Percentiles rank a stretch among this genome's conserved stretches.
phyloP scores from a whole-genome alignment of 2,797 vertebrate genomes.

The Myotis planiceps region DNA sequence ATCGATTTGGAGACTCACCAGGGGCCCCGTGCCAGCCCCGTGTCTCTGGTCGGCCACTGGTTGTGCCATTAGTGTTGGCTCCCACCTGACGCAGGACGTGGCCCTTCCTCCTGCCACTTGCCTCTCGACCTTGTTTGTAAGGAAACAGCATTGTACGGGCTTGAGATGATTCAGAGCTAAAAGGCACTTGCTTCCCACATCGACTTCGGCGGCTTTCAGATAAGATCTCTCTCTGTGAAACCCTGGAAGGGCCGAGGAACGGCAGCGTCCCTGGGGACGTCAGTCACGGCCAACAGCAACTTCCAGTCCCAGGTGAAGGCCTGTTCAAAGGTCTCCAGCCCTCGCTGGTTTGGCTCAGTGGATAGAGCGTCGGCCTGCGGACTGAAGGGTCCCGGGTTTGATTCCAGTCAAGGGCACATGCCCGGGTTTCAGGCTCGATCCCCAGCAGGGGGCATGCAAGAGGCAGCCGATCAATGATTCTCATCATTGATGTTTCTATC shows the following conservation, averaged over 20 bases:
- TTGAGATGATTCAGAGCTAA: slow-evolving; percentile 40
- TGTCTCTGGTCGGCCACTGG: neutral
- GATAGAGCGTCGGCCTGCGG: no score
- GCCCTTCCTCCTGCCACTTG: neutral
- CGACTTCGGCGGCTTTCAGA: neutral
- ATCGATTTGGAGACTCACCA: neutral
- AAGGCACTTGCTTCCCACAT: slow-evolving; percentile 8
- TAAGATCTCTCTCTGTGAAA: neutral
- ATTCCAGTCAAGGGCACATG: no score
- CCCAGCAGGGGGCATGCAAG: no score
- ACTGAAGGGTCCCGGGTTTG: no score
- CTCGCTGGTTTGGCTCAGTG: no score
- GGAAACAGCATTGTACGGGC: neutral
- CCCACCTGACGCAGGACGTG: neutral
- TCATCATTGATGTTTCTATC: no score
- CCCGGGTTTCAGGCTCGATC: rapidly evolving
- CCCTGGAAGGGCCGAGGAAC: neutral
- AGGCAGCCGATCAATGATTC: no score
- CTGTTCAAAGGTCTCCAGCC: neutral
- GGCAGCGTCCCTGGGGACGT: neutral
- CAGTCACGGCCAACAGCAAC: slow-evolving; percentile 14
- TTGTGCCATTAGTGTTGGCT: neutral
- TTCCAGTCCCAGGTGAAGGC: neutral
- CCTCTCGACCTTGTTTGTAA: neutral
- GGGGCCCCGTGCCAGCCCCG: neutral